Base-by-base conservation (phyloP, 2,113 vertebrate species). In the Reinhardtius hippoglossoides region DNA sequence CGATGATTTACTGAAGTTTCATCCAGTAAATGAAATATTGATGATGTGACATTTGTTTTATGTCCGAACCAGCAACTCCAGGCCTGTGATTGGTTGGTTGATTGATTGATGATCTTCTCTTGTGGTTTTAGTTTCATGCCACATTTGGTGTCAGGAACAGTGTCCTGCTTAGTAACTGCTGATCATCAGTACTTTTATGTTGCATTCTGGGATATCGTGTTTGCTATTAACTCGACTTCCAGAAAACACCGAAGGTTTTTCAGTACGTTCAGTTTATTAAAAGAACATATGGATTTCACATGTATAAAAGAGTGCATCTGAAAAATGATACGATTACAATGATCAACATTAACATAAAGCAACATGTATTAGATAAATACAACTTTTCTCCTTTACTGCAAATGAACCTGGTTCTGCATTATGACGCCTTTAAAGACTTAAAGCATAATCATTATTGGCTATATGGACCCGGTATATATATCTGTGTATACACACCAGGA, bases 241-340 rank as follows among this genome's bases (percentile, higher is more conserved):
- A 15, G 15, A 31, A 13, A 31, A 16, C 23, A 46, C 9, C 3
- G 24, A 64, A 24, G 1, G 6, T 13, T 26, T 27, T 42, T 7
- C 0, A 35, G 42, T 5, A 44, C 27, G 13, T 87, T 31, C 31
- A 31, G 31, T 31, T 84, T 79, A 84, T 57, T 82, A 26, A 7
- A 72, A 64, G 65, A 59, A 61, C 77, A 35, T 69, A 48, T 59
- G 62, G 44, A 56, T 64, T 54, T 71, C 10, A 81, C 55, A 50
- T 60, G 74, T 87, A 87, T 64, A 87, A 87, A 84, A 67, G 74
- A 80, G 66, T 83, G 61, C 81, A 81, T 48, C 18, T 57, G 69
- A 31, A 80, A 73, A 83, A 74, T 1, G 20, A 75, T 13, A 48
- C 3, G 6, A 59, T 27, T 56, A 76, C 20, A 26, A 54, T 9